These are phyloP conservation scores for Hybos culiciformis DNA, from an alignment of 2,888 invertebrate genomes.

Conservation along the genomic window DNA sequence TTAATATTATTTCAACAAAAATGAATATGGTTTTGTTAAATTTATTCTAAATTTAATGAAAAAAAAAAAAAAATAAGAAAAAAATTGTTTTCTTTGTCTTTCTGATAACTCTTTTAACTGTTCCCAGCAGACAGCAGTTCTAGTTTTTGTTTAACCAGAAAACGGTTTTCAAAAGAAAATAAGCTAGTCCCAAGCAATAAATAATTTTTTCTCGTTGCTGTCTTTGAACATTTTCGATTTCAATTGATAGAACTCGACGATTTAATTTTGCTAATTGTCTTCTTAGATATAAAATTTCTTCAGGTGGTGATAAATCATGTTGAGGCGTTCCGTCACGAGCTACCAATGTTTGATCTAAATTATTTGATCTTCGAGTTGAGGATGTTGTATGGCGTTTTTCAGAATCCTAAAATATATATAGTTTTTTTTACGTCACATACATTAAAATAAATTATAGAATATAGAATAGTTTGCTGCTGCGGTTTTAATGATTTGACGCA, in stretches of 20 bases:
- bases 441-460: too few relatives aligned
- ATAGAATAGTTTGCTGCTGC: too few relatives aligned
- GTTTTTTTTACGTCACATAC: too few relatives aligned
- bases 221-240: slow-evolving; percentile 70
- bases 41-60: too few relatives aligned
- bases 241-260: slow-evolving; percentile 72
- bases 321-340: slow-evolving; percentile 55
- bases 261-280: slow-evolving; percentile 78
- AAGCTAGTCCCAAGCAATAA: slow-evolving; percentile 71
- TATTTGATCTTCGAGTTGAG: slow-evolving; percentile 5
- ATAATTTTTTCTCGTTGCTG: slow-evolving; percentile 77
- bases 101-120: too few relatives aligned
- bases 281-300: slow-evolving; percentile 70
- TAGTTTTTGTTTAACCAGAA: slow-evolving; percentile 61
- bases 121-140: too few relatives aligned
- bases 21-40: too few relatives aligned
- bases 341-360: slow-evolving; percentile 22
- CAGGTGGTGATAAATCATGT: slow-evolving; percentile 54
- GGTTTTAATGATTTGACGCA: too few relatives aligned
- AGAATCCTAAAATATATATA: too few relatives aligned
- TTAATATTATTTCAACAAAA: too few relatives aligned
- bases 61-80: too few relatives aligned
- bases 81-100: too few relatives aligned
- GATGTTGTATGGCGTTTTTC: not conserved
- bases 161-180: slow-evolving; percentile 72